These are phyloP conservation scores for Corynorhinus townsendii DNA, from an alignment of 2,113 vertebrate species.

Conservation along the genomic window DNA sequence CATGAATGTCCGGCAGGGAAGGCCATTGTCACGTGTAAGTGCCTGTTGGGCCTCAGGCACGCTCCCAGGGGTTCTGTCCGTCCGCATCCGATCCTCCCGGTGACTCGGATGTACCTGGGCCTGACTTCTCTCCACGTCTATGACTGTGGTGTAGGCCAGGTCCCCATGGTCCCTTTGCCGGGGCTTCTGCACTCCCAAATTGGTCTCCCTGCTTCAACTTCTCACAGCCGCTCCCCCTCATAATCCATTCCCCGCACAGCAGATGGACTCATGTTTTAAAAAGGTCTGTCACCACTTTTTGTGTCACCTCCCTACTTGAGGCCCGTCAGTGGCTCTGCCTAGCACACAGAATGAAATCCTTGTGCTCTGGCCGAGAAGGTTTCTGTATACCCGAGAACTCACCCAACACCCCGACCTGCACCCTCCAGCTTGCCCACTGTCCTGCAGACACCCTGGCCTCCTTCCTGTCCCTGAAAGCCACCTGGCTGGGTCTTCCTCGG, in stretches of 20 bases:
- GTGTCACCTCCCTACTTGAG: neutral
- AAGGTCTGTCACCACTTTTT: neutral
- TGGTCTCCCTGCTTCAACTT: neutral
- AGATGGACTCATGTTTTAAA: neutral
- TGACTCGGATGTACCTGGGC: fast-evolving
- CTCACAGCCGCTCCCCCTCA: neutral
- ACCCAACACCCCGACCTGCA: too few species aligned
- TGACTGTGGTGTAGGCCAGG: neutral
- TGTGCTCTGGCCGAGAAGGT: neutral
- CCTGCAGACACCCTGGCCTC: too few species aligned
- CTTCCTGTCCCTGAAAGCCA: neutral
- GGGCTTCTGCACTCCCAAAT: neutral
- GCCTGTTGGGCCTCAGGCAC: neutral
- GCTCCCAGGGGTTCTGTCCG: neutral
- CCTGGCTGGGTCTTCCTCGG: neutral
- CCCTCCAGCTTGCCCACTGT: fast-evolving
- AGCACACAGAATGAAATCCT: neutral
- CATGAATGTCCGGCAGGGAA: neutral
- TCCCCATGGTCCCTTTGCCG: neutral
- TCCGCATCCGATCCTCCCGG: neutral
- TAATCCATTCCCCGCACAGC: neutral
- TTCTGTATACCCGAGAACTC: neutral
- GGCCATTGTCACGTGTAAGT: neutral
- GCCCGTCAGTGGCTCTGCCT: neutral
- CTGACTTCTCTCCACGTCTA: neutral